phyloP scores from a whole-genome alignment of 2,113 vertebrate genomes.

The Protobothrops mucrosquamatus region DNA sequence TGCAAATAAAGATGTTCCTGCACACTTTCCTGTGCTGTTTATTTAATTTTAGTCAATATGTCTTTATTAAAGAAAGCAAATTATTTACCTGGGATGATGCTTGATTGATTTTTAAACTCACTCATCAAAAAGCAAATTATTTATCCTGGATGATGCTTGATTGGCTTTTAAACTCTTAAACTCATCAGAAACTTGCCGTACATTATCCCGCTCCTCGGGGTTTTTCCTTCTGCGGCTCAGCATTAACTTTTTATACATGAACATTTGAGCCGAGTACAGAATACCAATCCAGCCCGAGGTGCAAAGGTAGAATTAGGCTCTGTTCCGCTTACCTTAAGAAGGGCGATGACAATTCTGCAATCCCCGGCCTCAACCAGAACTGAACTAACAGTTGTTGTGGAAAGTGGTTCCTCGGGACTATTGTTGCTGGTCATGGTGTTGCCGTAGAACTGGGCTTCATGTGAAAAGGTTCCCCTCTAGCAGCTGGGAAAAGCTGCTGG shows the following conservation, averaged over 20 bases:
- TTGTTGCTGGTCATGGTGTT: slow-evolving; percentile 69
- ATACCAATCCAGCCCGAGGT: neutral
- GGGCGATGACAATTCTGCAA: slow-evolving; percentile 76
- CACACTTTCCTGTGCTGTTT: neutral
- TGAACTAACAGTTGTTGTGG: slow-evolving; percentile 81
- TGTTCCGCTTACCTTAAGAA: slow-evolving; percentile 80
- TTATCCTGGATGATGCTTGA: slow-evolving; percentile 2
- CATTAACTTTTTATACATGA: neutral
- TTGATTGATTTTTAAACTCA: neutral
- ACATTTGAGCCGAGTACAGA: neutral
- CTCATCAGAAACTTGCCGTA: slow-evolving; percentile 11
- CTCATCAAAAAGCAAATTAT: neutral
- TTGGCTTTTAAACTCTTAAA: neutral
- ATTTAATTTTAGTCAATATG: neutral
- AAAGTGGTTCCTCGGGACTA: slow-evolving; percentile 55
- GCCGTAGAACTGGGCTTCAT: slow-evolving; percentile 31
- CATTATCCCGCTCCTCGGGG: neutral
- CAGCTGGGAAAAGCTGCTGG: neutral
- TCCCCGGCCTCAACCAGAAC: slow-evolving; percentile 82
- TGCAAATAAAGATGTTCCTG: neutral
- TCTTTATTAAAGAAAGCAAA: neutral
- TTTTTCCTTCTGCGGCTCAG: neutral
- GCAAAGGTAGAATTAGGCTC: neutral
- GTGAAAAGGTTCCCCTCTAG: slow-evolving; percentile 19
- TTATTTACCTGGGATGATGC: neutral